Conservation (phyloP, 2,797 vertebrate species). For the Lateolabrax maculatus region DNA sequence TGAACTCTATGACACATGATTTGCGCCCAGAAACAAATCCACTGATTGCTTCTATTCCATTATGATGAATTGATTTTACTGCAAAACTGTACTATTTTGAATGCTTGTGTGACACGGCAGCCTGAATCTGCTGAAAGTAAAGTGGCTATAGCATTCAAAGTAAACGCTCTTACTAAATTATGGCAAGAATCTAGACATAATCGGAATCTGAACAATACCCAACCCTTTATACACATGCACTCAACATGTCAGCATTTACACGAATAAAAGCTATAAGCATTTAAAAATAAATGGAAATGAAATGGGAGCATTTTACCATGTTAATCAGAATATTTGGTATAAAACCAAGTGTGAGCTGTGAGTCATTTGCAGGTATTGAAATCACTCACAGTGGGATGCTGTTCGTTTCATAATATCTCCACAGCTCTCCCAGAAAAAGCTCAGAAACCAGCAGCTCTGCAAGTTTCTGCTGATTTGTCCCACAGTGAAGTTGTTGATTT, state of each 20-base stretch:
- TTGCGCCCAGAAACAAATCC: no score
- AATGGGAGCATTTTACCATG: neutral
- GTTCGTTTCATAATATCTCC: neutral
- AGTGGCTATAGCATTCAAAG: no score
- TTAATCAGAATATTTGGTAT: neutral
- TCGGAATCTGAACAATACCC: neutral
- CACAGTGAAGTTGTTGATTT: conserved; percentile 5
- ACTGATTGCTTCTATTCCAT: no score
- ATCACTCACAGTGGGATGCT: conserved; percentile 28
- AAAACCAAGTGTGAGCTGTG: conserved; percentile 5
- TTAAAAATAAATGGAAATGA: neutral
- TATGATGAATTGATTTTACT: neutral
- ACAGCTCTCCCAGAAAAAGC: neutral
- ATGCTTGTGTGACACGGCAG: neutral
- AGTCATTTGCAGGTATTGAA: conserved; percentile 18
- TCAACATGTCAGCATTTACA: neutral
- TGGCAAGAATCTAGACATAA: neutral
- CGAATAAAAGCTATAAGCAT: neutral
- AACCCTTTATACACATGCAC: neutral
- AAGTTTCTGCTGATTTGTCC: conserved; percentile 40
- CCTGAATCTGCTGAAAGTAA: neutral
- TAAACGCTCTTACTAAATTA: no score
- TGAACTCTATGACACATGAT: no score
- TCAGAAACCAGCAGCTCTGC: conserved; percentile 18
- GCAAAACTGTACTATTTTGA: neutral